Evolutionary conservation across 2,797 vertebrate species (phyloP).

Genomic region (Centropyge bicolor): DNA sequence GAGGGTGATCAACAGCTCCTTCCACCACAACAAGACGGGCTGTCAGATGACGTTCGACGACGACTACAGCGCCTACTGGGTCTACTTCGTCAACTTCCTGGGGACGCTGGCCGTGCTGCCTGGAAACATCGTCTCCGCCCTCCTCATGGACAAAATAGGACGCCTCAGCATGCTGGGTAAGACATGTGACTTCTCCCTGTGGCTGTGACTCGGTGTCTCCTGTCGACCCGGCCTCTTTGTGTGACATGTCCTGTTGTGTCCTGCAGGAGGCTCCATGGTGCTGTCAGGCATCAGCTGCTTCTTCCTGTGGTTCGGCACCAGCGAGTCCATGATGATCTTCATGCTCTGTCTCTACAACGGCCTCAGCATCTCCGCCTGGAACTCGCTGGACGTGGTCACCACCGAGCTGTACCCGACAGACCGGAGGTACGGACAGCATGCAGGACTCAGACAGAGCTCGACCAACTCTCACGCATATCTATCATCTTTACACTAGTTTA

Average conservation of each 20-base stretch:
- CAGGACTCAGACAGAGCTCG: not conserved
- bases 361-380: constrained; percentile 98
- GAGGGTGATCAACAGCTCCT: constrained; percentile 91
- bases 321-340: constrained; percentile 99
- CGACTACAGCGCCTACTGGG: constrained; percentile 99
- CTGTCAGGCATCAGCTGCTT: constrained; percentile 99
- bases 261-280: constrained; percentile 96
- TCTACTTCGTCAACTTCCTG: constrained; percentile 99
- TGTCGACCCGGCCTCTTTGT: no score
- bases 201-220: not conserved
- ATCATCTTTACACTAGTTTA: not conserved
- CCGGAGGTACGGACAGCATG: constrained; percentile 86
- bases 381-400: constrained; percentile 96
- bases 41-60: constrained; percentile 97
- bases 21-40: constrained; percentile 93
- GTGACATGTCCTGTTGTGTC: not conserved
- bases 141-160: constrained; percentile 98
- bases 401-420: constrained; percentile 96
- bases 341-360: constrained; percentile 98
- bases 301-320: constrained; percentile 98
- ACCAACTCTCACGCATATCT: not conserved
- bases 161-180: constrained; percentile 97
- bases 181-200: constrained; percentile 4
- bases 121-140: constrained; percentile 97
- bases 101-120: constrained; percentile 96